Evolutionary conservation across 2,888 invertebrate species (phyloP), one percentile per base, ranked within the genome.

Genomic region (Ditula angustiorana): DNA sequence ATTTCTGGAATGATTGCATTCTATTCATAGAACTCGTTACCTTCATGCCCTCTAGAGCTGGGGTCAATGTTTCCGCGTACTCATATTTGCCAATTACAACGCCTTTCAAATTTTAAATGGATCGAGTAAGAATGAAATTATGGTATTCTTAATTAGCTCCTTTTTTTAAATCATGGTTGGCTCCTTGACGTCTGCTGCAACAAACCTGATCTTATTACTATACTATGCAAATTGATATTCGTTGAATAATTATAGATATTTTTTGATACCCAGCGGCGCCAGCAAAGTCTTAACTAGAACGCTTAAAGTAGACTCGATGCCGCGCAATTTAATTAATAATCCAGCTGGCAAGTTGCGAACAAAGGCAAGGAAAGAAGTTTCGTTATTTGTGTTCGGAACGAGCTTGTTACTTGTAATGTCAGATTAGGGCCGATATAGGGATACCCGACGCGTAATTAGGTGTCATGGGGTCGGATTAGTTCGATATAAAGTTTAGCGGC

Each of bases 241-340:
- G 0, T 41, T 41, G 19, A 41, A 41, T 41, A 41, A 19, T 19
- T 41, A 41, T 41, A 41, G 19, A 41, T 10, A 37, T 41, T 41
- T n/a, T 41, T 41, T 7, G 41, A 8, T 19, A 41, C 41, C 41
- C 19, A 41, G 10, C 16, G 10, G 28, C 28, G 10, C 28, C 10
- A 49, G 21, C 1, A 0, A 53, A 35, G 35, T 35, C 23, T 21
- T 23, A 24, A 35, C 13, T 24, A 13, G 3, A 19, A 52, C 52
- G 23, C 8, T 53, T 35, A 13, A 37, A 26, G 56, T 61, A 57
- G 62, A 59, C 50, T 61, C 66, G 63, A 70, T 72, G 62, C 52
- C 55, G 62, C 57, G 72, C 56, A 67, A 68, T 61, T 70, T 68
- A 71, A 70, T 74, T 71, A 73, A 76, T 74, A 67, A 73, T 68